Percentiles rank a stretch among this genome's conserved stretches.
Conservation (phyloP, 2,113 vertebrate species). For the Anhinga rufa region DNA sequence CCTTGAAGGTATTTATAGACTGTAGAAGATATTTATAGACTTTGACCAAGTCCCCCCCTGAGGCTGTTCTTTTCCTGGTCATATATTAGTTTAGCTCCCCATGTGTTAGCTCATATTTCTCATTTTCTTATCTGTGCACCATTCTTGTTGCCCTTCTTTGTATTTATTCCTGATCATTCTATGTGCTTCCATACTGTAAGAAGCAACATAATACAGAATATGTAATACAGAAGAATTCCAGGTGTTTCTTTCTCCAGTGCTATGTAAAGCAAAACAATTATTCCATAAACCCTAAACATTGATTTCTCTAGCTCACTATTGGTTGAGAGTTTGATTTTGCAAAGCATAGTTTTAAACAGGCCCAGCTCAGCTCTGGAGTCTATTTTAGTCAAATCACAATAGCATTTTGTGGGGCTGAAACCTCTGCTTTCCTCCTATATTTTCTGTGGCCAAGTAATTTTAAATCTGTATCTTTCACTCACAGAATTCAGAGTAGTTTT, state of each 20-base stretch:
- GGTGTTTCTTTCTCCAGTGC: neutral
- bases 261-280: neutral
- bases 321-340: neutral
- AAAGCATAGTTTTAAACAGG: neutral
- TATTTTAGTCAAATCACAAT: neutral
- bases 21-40: slow-evolving; percentile 49
- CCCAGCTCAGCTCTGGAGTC: neutral
- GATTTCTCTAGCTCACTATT: neutral
- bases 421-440: neutral
- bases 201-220: neutral
- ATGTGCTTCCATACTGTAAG: neutral
- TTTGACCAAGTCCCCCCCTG: neutral
- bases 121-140: neutral
- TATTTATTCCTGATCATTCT: neutral
- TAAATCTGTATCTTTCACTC: neutral
- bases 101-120: neutral
- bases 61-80: neutral
- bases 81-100: neutral
- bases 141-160: neutral
- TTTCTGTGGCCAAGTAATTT: neutral
- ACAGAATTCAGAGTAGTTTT: neutral
- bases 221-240: neutral
- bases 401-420: neutral
- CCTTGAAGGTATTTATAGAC: slow-evolving; percentile 51
- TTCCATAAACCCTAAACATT: neutral